A percentile compares a stretch with the other conserved stretches of the same genome.
Evolutionary conservation across 92 coral and sea anemone species (phyloP).

Genomic region (Scolanthus callimorphus): DNA sequence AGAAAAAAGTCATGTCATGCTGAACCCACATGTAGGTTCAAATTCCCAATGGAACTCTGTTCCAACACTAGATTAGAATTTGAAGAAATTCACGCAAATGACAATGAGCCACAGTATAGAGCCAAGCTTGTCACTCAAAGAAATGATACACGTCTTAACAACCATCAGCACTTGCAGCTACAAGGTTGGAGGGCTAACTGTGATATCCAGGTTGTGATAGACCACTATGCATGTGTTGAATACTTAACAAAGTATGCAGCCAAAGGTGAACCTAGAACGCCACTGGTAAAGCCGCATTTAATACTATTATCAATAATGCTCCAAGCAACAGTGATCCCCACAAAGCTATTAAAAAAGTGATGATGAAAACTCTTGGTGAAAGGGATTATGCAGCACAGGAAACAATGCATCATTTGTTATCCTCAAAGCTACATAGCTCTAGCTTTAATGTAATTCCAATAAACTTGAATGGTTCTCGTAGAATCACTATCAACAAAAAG

Average conservation of each 20-base stretch:
- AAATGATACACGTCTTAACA: slow-evolving; percentile 67
- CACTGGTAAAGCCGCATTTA: slow-evolving; percentile 71
- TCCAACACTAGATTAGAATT: slow-evolving; percentile 62
- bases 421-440: slow-evolving; percentile 43
- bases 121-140: slow-evolving; percentile 67
- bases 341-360: slow-evolving; percentile 41
- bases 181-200: too few relatives aligned
- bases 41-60: slow-evolving; percentile 63
- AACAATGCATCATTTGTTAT: slow-evolving; percentile 50
- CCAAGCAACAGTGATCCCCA: slow-evolving; percentile 43
- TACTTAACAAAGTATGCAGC: too few relatives aligned
- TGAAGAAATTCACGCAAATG: slow-evolving; percentile 55
- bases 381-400: slow-evolving; percentile 61
- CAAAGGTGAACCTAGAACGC: too few relatives aligned
- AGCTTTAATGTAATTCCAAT: slow-evolving; percentile 42
- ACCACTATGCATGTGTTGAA: too few relatives aligned
- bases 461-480: slow-evolving; percentile 44
- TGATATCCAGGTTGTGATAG: too few relatives aligned
- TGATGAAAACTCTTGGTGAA: slow-evolving; percentile 50
- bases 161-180: slow-evolving; percentile 69
- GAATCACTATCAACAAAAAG: slow-evolving; percentile 1
- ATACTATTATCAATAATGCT: slow-evolving; percentile 39
- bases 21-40: slow-evolving; percentile 62
- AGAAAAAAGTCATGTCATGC: slow-evolving; percentile 51
- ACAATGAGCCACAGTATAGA: slow-evolving; percentile 45